Evolutionary conservation across 2,113 vertebrate species (phyloP).

Genomic region (Xiphophorus hellerii): DNA sequence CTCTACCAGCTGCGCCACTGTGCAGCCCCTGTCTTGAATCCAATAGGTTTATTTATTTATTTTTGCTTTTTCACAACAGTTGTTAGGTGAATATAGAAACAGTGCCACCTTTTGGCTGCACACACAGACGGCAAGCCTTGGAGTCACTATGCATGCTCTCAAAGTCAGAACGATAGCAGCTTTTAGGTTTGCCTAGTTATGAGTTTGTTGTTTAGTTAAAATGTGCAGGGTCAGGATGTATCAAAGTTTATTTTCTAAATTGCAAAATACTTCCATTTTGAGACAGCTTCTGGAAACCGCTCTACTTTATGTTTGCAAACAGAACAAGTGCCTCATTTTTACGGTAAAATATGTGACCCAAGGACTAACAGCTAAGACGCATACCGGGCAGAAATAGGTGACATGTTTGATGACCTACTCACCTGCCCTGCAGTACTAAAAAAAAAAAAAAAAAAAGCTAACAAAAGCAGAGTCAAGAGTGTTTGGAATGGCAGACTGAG

Average conservation of each 20-base stretch:
- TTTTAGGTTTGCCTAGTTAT: background rate
- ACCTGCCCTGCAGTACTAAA: slow-evolving; percentile 23
- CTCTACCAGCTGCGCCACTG: no score
- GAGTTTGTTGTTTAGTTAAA: background rate
- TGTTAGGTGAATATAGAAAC: background rate
- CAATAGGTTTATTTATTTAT: background rate
- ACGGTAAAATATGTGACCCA: background rate
- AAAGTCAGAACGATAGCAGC: background rate
- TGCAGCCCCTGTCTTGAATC: background rate
- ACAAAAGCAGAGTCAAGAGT: background rate
- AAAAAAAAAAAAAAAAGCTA: background rate
- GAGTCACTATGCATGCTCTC: background rate
- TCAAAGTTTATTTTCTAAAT: background rate
- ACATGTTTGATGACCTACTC: slow-evolving; percentile 31
- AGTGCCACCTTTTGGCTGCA: background rate
- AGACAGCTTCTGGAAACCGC: background rate
- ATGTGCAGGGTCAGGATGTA: background rate
- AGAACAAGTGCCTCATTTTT: background rate
- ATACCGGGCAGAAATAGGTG: slow-evolving; percentile 9
- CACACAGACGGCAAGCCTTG: no score
- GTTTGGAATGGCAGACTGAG: slow-evolving; percentile 1
- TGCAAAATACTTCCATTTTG: background rate
- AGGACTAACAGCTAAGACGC: slow-evolving; percentile 1
- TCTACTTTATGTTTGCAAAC: background rate
- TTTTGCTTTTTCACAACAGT: background rate